Percentiles rank a stretch among this genome's conserved stretches.
Evolutionary conservation across 2,113 vertebrate genomes (phyloP).

Genomic region (Prietella phreatophila): DNA sequence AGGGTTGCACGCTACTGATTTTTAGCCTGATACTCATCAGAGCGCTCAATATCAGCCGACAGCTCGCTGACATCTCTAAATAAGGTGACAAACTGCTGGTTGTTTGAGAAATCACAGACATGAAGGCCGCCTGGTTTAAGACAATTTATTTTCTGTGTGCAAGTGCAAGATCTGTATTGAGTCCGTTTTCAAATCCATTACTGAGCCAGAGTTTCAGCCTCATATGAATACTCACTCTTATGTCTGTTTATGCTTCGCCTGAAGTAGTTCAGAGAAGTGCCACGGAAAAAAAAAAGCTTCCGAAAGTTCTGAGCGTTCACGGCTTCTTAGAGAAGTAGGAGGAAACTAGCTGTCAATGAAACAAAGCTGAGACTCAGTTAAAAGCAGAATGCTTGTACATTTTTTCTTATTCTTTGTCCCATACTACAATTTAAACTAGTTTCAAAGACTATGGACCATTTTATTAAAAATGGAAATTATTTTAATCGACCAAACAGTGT

Average conservation of each 20-base stretch:
- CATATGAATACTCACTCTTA: neutral
- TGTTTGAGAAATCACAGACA: slow-evolving; percentile 11
- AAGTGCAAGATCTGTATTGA: neutral
- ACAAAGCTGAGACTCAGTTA: neutral
- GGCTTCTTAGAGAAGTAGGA: neutral
- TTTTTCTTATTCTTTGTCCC: neutral
- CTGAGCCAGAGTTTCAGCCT: neutral
- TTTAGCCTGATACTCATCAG: neutral
- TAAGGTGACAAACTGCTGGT: slow-evolving; percentile 1
- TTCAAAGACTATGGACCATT: neutral
- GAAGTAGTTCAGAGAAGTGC: neutral
- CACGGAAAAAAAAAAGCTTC: neutral
- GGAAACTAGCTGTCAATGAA: neutral
- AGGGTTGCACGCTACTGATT: neutral
- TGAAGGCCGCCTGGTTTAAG: neutral
- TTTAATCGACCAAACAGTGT: neutral
- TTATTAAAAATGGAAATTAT: neutral
- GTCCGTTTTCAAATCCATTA: neutral
- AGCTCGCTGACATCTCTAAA: neutral
- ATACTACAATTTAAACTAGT: neutral
- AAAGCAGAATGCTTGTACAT: neutral
- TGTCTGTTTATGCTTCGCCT: neutral
- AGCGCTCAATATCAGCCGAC: neutral
- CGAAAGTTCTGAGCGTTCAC: neutral
- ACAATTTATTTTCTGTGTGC: neutral